These are phyloP conservation scores for Meiosimyza decipiens DNA, from an alignment of 2,888 invertebrate species.

Conservation along the genomic window DNA sequence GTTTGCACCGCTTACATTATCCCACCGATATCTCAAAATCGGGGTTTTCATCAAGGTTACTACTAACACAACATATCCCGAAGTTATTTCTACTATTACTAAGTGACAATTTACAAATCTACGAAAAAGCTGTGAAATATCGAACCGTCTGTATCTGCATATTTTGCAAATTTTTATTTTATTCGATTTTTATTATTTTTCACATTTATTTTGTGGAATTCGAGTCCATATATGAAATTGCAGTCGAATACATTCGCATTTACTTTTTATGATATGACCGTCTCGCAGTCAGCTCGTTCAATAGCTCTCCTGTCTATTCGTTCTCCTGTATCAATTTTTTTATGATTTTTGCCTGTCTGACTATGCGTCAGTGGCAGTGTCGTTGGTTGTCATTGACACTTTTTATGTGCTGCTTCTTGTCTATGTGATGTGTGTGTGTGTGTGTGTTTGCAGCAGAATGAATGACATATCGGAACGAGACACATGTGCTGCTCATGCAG, in stretches of 20 bases:
- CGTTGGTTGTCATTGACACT: conserved; percentile 32
- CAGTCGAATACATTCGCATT: conserved; percentile 11
- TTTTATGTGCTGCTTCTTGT: conserved; percentile 4
- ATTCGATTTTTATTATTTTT: conserved; percentile 34
- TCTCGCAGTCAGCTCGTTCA: background rate
- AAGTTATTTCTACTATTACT: too few species aligned
- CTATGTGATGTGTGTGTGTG: conserved; percentile 3
- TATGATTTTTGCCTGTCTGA: background rate
- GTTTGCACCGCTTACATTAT: too few species aligned
- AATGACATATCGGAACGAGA: conserved; percentile 10
- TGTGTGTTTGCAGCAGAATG: background rate
- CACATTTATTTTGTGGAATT: conserved; percentile 27
- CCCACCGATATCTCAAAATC: too few species aligned
- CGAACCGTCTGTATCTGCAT: conserved; percentile 9
- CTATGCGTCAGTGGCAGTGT: conserved; percentile 12
- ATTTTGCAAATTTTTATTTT: conserved; percentile 33
- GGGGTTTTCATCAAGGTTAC: too few species aligned
- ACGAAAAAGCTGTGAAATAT: too few species aligned
- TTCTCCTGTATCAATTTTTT: background rate
- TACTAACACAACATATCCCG: too few species aligned
- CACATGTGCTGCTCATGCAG: conserved; percentile 21
- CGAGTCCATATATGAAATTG: conserved; percentile 8
- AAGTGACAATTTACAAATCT: too few species aligned
- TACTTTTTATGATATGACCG: conserved; percentile 12
- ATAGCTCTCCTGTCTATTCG: background rate